Base-by-base conservation (phyloP, 1,140 invertebrate species). In the Phenacoccus solenopsis region DNA sequence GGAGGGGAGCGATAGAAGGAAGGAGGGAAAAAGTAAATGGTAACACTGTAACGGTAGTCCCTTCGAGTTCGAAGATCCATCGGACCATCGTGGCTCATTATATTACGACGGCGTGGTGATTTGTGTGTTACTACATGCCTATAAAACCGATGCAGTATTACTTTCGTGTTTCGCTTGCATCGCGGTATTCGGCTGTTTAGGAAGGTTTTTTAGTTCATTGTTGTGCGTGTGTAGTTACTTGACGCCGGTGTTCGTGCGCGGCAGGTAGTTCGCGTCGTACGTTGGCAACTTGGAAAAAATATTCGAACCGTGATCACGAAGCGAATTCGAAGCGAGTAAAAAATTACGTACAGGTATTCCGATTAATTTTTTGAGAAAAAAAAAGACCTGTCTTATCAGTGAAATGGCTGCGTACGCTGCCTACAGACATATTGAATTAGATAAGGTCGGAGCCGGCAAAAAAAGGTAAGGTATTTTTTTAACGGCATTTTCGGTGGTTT, bases 391-490 rank as follows among this genome's bases (percentile, higher is more conserved):
- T 49, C 20, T 49, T 49, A 16, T 49, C 38, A 32, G 5, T 32
- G 5, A 64, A 64, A 87, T 87, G 86, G 85, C 86, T 71, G 85
- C 85, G 71, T 87, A 87, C 79, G 84, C 86, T 70, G 80, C 85
- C 5, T 87, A 86, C 79, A 82, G 86, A 76, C 86, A 87, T 78
- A 83, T 87, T 75, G 86, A 87, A 75, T 80, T 87, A 71, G 86
- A 87, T 79, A 86, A 86, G 75, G 82, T 87, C 72, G 86, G 86
- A 76, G 85, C 84, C 76, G 85, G 86, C 69, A 87, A 87, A 78
- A 86, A 85, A 78, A 86, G 38, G 38, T 49, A 49, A 86, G 85
- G 87, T 81, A 73, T 30, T 28, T 30, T 35, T 28, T 67, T 61
- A 59, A 32, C 30, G 16, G 5, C 28, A 32, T 32, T 56, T 70